Conservation (phyloP, 2,113 vertebrate species). For the Gymnogyps californianus region DNA sequence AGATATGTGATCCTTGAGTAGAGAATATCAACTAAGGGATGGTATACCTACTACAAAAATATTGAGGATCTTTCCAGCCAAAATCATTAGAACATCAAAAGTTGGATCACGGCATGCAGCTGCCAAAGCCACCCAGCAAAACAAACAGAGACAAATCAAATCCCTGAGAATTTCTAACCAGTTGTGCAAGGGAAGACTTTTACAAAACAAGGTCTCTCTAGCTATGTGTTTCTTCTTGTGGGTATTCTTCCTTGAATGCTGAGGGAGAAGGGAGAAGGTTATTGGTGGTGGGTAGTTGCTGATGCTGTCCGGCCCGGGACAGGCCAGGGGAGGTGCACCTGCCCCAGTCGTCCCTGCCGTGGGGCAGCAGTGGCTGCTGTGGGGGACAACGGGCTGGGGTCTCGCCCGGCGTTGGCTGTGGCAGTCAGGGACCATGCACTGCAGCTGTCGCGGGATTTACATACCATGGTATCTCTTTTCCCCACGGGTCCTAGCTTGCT, state of each 20-base stretch:
- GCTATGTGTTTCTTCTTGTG: not conserved
- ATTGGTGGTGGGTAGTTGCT: accelerated
- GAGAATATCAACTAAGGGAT: not conserved
- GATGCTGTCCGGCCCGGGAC: accelerated
- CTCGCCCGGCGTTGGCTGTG: not conserved
- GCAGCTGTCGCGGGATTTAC: not conserved
- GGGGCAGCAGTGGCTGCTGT: not conserved
- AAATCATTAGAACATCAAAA: not conserved
- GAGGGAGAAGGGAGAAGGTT: not conserved
- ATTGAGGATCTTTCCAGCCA: not conserved
- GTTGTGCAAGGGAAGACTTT: not conserved
- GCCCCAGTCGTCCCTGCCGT: accelerated
- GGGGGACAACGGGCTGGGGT: accelerated
- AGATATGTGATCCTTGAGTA: not conserved
- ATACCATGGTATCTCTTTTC: not conserved
- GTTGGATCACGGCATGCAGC: not conserved
- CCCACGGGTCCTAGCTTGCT: not conserved
- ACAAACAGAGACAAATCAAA: not conserved
- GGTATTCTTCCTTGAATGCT: not conserved
- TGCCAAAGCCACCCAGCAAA: not conserved
- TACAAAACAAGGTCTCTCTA: not conserved
- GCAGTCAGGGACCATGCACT: not conserved
- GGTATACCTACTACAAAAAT: not conserved
- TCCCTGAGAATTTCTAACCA: not conserved
- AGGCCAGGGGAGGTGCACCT: accelerated